phyloP scores from a whole-genome alignment of 2,113 vertebrate species.

The Canis aureus region DNA sequence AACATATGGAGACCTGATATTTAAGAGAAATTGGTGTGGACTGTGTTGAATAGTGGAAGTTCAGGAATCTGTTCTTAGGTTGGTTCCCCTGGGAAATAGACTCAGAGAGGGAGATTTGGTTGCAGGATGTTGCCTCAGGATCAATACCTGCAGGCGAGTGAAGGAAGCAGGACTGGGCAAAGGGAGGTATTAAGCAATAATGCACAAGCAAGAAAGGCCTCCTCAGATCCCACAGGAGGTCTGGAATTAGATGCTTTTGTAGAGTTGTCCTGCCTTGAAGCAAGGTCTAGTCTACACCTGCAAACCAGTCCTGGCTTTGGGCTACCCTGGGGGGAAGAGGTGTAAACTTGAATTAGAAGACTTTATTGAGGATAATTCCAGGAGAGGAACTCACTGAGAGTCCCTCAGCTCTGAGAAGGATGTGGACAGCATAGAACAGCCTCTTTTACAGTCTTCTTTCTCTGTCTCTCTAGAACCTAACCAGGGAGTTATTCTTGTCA shows the following conservation, averaged over 20 bases:
- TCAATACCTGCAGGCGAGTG: background rate
- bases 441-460: background rate
- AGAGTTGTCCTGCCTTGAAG: background rate
- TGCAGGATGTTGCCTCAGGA: background rate
- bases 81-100: background rate
- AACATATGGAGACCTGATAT: background rate
- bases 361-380: background rate
- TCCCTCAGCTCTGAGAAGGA: no score
- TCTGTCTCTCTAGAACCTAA: background rate
- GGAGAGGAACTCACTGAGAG: background rate
- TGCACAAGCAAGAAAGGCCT: background rate
- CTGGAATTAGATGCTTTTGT: no score
- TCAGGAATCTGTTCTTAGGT: background rate
- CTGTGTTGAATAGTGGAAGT: background rate
- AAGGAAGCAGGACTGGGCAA: background rate
- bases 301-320: background rate
- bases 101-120: background rate
- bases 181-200: background rate
- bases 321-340: background rate
- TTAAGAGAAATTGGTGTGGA: background rate
- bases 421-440: rapidly evolving
- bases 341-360: background rate
- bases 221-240: background rate
- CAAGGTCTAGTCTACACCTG: background rate
- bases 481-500: background rate